phyloP scores from a whole-genome alignment of 30 jellyfish, hydroid and myxozoan species.

The Chrysaora quinquecirrha region DNA sequence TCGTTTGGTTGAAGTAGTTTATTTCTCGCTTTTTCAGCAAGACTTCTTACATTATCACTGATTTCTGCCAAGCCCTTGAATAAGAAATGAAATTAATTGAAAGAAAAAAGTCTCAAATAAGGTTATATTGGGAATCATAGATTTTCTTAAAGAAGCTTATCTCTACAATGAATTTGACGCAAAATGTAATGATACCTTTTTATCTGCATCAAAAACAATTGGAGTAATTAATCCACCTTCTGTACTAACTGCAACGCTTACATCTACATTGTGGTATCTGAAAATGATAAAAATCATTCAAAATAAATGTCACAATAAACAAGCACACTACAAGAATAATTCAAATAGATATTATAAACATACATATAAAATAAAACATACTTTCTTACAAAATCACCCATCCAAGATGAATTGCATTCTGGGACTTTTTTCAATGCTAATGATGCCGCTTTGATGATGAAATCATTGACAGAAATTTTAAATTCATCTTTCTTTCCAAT shows the following conservation, averaged over 20 bases:
- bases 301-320: no score
- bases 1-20: constrained; percentile 78
- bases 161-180: no score
- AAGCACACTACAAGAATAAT: not conserved
- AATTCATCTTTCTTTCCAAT: constrained; percentile 38
- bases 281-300: not conserved
- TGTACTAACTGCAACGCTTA: constrained; percentile 91
- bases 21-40: constrained; percentile 91
- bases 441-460: constrained; percentile 92
- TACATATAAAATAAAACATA: not conserved
- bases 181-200: constrained; percentile 51
- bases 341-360: not conserved
- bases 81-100: not conserved
- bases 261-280: constrained; percentile 80
- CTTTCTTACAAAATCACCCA: constrained; percentile 91
- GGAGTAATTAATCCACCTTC: constrained; percentile 97
- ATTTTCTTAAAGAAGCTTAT: no score
- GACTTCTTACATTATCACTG: constrained; percentile 62
- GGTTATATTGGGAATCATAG: not conserved
- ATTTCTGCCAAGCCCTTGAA: constrained; percentile 72
- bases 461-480: constrained; percentile 90
- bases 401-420: constrained; percentile 98
- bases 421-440: constrained; percentile 84
- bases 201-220: constrained; percentile 78
- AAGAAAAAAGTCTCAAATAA: not conserved